Percentiles rank a stretch among this genome's conserved stretches.
Conservation (phyloP, 2,113 vertebrate species). For the Laticauda laticaudata region DNA sequence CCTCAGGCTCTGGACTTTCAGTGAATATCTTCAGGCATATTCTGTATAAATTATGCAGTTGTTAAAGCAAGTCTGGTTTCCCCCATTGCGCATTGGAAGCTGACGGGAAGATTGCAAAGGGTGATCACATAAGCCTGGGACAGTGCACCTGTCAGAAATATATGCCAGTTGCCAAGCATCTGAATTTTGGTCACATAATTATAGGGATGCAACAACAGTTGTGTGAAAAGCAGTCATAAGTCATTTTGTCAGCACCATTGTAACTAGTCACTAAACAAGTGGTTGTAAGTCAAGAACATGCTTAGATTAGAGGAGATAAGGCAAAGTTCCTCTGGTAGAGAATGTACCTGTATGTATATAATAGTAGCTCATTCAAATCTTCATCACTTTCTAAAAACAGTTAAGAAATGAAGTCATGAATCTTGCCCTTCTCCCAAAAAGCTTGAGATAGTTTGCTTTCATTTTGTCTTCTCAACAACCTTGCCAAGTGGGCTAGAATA, state of each 20-base stretch:
- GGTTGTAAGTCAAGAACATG: background rate
- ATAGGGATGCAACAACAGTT: no score
- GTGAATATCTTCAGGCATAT: background rate
- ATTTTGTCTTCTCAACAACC: background rate
- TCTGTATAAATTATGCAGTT: background rate
- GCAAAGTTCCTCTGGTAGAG: background rate
- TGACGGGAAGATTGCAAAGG: no score
- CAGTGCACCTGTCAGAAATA: no score
- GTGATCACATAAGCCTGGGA: no score
- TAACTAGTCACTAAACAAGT: no score
- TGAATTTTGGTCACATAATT: no score
- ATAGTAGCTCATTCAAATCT: background rate
- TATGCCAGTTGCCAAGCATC: no score
- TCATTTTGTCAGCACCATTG: no score
- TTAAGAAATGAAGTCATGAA: background rate
- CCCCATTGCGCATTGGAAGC: no score
- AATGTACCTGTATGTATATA: background rate
- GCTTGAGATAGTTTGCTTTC: background rate
- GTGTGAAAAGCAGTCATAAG: no score
- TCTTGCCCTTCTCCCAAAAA: background rate
- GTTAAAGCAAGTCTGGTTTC: no score
- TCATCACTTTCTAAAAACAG: background rate
- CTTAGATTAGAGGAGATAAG: background rate
- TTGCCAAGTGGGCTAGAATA: background rate
- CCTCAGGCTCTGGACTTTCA: background rate